These are phyloP conservation scores for Byasa hedistus DNA, from an alignment of 2,888 invertebrate genomes.

Conservation along the genomic window DNA sequence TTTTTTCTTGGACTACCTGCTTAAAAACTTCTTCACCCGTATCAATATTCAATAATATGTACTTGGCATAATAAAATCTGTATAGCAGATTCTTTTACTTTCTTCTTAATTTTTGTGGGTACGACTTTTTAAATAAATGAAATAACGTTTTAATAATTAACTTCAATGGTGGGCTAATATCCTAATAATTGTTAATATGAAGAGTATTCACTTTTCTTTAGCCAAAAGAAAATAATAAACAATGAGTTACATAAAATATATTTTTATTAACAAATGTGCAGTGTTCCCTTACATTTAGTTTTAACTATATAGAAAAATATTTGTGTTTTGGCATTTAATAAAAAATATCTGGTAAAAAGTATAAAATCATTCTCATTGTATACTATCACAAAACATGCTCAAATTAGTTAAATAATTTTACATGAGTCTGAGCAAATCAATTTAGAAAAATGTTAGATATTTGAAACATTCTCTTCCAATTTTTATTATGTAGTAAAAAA, in stretches of 20 bases:
- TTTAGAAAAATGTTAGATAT: too few species aligned
- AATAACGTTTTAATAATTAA: too few species aligned
- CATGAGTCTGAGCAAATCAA: background rate
- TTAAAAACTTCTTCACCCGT: too few species aligned
- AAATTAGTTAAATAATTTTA: background rate
- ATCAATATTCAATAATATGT: too few species aligned
- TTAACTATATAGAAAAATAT: constrained; percentile 1
- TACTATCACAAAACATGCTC: constrained; percentile 15
- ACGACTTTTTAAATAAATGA: too few species aligned
- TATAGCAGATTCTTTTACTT: too few species aligned
- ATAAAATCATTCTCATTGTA: constrained; percentile 7
- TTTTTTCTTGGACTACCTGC: too few species aligned
- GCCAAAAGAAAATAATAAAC: constrained; percentile 5
- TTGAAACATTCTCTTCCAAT: too few species aligned
- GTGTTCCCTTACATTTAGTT: background rate
- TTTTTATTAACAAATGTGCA: constrained; percentile 15
- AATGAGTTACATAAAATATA: constrained; percentile 8
- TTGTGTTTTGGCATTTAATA: background rate
- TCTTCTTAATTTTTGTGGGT: too few species aligned
- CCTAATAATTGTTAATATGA: background rate
- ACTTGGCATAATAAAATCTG: too few species aligned
- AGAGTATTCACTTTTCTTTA: background rate
- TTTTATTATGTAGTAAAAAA: too few species aligned
- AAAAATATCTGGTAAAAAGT: background rate
- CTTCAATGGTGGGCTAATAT: too few species aligned